phyloP scores from a whole-genome alignment of 2,888 invertebrate species.

The Hemicrepidius hirtus region DNA sequence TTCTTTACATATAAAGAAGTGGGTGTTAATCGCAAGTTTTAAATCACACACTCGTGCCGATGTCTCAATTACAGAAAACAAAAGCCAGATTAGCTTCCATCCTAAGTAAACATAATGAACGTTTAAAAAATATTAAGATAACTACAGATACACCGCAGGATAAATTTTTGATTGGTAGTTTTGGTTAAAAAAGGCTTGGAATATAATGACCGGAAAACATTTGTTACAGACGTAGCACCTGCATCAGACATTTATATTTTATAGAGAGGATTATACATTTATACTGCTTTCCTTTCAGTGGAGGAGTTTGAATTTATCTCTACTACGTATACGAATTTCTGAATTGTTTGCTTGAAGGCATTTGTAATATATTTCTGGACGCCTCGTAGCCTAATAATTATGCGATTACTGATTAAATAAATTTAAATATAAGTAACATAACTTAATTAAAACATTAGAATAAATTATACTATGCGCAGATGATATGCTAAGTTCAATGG shows the following conservation, averaged over 20 bases:
- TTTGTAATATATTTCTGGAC: constrained; percentile 1
- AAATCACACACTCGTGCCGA: neutral
- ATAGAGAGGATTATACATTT: constrained; percentile 23
- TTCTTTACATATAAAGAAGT: neutral
- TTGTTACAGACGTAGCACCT: constrained; percentile 48
- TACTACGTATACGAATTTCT: constrained; percentile 1
- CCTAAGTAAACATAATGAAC: neutral
- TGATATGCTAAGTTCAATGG: too few relatives aligned
- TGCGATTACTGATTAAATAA: constrained; percentile 10
- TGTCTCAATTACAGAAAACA: constrained; percentile 27
- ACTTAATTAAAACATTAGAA: neutral
- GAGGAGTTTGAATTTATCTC: constrained; percentile 6
- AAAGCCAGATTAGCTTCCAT: neutral
- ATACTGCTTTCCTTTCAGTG: constrained; percentile 3
- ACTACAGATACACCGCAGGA: neutral
- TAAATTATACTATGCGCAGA: too few relatives aligned
- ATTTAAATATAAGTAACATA: constrained; percentile 1
- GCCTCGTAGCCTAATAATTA: constrained; percentile 3
- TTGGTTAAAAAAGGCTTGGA: constrained; percentile 22
- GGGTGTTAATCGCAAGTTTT: too few relatives aligned
- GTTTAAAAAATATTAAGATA: neutral
- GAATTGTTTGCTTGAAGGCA: constrained; percentile 18
- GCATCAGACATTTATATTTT: constrained; percentile 44
- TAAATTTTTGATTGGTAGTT: constrained; percentile 5
- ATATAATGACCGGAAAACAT: constrained; percentile 53